Conservation (phyloP, 2,888 invertebrate species). For the Suillia variegata region DNA sequence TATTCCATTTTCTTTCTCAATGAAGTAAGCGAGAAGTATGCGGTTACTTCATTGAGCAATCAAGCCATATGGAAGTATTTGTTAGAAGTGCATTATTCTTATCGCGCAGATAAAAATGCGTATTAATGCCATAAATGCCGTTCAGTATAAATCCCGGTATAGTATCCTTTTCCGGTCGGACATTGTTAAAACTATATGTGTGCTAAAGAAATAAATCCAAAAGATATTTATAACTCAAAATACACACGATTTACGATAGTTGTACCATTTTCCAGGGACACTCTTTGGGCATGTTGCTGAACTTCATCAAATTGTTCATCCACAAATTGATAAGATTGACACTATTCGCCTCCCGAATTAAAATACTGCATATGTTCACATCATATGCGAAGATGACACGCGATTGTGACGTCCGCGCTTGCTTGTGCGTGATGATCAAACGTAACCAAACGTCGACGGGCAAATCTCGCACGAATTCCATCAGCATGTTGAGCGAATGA, state of each 20-base stretch:
- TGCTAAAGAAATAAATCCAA: slow-evolving; percentile 6
- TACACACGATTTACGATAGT: no score
- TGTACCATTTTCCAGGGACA: slow-evolving; percentile 25
- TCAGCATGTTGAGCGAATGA: no score
- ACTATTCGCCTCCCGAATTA: slow-evolving; percentile 6
- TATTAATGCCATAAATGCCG: slow-evolving; percentile 16
- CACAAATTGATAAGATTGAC: slow-evolving; percentile 12
- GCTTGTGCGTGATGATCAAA: no score
- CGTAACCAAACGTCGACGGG: no score
- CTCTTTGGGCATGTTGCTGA: slow-evolving; percentile 26
- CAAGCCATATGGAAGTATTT: no score
- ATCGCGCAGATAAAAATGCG: slow-evolving; percentile 10
- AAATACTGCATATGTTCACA: slow-evolving; percentile 30
- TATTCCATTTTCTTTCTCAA: no score
- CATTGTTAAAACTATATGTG: slow-evolving; percentile 10
- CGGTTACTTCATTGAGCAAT: no score
- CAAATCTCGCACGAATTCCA: no score
- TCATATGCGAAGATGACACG: slow-evolving; percentile 28
- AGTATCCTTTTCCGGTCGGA: slow-evolving; percentile 4
- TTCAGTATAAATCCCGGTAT: slow-evolving; percentile 11
- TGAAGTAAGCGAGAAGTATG: no score
- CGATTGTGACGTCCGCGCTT: slow-evolving; percentile 3
- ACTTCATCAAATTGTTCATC: slow-evolving; percentile 24
- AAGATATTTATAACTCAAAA: no score
- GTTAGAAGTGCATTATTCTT: no score